A percentile compares a stretch with the other conserved stretches of the same genome.
These are phyloP conservation scores for Amiota communis DNA, from an alignment of 2,888 invertebrate genomes.

Conservation along the genomic window DNA sequence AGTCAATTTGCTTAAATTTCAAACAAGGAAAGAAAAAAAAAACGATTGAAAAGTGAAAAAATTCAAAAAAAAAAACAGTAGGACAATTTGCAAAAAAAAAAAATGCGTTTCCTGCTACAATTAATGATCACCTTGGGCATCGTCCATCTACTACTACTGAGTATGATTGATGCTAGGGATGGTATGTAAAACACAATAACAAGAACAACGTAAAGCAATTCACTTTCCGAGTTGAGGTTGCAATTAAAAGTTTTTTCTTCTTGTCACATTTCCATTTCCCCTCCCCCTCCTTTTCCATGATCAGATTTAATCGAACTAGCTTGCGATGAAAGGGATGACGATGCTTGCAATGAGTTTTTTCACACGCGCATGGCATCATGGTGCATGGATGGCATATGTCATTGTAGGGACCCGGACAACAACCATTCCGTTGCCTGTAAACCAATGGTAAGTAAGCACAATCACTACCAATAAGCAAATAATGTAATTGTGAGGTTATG, in stretches of 20 bases:
- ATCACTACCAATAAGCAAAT: neutral
- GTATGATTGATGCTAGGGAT: conserved; percentile 27
- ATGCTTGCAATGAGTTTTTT: conserved; percentile 53
- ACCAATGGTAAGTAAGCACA: conserved; percentile 50
- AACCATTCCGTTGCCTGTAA: conserved; percentile 51
- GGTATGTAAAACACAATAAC: conserved; percentile 4
- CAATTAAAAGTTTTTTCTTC: conserved; percentile 15
- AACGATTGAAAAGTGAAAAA: neutral
- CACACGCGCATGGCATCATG: conserved; percentile 45
- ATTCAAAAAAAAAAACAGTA: neutral
- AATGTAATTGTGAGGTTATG: conserved; percentile 10
- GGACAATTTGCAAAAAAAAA: neutral
- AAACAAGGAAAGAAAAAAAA: neutral
- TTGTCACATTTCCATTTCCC: neutral
- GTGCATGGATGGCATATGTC: conserved; percentile 55
- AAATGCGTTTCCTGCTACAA: conserved; percentile 17
- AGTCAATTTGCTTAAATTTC: neutral
- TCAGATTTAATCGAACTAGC: conserved; percentile 59
- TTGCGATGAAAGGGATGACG: conserved; percentile 50
- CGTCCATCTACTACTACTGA: conserved; percentile 2
- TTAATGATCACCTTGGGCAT: conserved; percentile 20
- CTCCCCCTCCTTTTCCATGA: conserved; percentile 2
- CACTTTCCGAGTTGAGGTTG: neutral
- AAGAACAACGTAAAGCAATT: neutral
- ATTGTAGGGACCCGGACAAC: conserved; percentile 49